Base-by-base conservation (phyloP, 2,888 invertebrate species). In the Empis stercorea region DNA sequence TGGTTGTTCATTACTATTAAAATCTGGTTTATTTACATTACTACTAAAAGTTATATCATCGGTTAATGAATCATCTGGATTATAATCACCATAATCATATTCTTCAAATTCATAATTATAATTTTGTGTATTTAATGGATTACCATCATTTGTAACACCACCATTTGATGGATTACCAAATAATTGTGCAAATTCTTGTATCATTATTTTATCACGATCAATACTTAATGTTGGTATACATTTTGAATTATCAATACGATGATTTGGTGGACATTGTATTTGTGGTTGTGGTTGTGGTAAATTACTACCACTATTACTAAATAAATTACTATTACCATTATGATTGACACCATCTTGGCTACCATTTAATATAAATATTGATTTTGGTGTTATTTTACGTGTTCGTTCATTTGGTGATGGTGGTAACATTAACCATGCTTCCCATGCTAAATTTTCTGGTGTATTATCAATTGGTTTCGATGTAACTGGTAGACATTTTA, bases 401-500 rank as follows among this genome's bases (percentile, higher is more conserved):
- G 64, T 59, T 57, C 66, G 65, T 41, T 62, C 63, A 13, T 55
- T 57, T 34, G 59, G 56, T 48, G 64, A 59, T 38, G 62, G 61
- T 2, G 65, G 63, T 47, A 68, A 55, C 48, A 63, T 62, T 30
- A 66, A 58, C 65, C 67, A 67, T 14, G 65, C 66, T 49, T 70
- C 62, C 68, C 68, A 69, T 11, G 68, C 68, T 47, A 66, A 52
- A 45, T 64, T 59, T 51, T 70, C 68, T 3, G 62, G 65, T 16
- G 63, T 66, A 48, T 62, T 64, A 53, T 66, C 69, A 23, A 69
- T 63, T 46, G 68, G 70, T 16, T 70, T 64, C 44, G 68, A 69
- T 32, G 69, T 70, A 39, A 69, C 63, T 30, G 68, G 68, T 54
- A 68, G 54, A 40, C 40, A 23, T 20, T 40, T 40, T 7, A 27